Evolutionary conservation across 2,113 vertebrate species (phyloP).

Genomic region (Coryphaenoides rupestris): DNA sequence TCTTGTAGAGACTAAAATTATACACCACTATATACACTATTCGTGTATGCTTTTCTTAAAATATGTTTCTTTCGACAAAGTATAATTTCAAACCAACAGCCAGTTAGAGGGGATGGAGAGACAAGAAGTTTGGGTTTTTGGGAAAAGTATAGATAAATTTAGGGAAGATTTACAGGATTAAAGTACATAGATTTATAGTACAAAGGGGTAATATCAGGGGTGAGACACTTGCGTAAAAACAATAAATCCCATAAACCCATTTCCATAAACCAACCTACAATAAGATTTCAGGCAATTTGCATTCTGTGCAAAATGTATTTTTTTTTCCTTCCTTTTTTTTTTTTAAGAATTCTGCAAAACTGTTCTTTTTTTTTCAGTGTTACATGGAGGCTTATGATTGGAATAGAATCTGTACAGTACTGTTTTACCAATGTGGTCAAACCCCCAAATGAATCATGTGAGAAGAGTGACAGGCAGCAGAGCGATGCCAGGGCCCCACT

Average conservation of each 20-base stretch:
- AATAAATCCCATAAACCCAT: slow-evolving; percentile 51
- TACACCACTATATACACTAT: not conserved
- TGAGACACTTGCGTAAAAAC: slow-evolving; percentile 53
- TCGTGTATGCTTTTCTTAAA: not conserved
- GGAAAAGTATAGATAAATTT: slow-evolving; percentile 8
- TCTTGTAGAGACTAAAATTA: not conserved
- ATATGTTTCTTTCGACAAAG: not conserved
- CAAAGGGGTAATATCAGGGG: slow-evolving; percentile 28
- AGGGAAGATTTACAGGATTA: not conserved
- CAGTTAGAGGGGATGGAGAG: slow-evolving; percentile 34
- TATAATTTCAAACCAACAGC: slow-evolving; percentile 16
- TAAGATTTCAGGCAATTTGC: slow-evolving; percentile 64
- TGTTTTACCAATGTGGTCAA: slow-evolving; percentile 74
- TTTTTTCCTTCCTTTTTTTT: slow-evolving; percentile 28
- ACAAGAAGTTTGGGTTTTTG: not conserved
- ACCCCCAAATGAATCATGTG: slow-evolving; percentile 67
- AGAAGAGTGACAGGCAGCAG: slow-evolving; percentile 54
- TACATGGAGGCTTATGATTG: slow-evolving; percentile 57
- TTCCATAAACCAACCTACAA: slow-evolving; percentile 56
- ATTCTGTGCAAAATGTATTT: slow-evolving; percentile 61
- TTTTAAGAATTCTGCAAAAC: slow-evolving; percentile 57
- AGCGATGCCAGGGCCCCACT: slow-evolving; percentile 34
- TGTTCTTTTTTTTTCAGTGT: slow-evolving; percentile 33
- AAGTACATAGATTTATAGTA: no score
- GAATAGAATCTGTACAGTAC: slow-evolving; percentile 65